These are phyloP conservation scores for Charina bottae DNA, from an alignment of 2,113 vertebrate species.

Conservation along the genomic window DNA sequence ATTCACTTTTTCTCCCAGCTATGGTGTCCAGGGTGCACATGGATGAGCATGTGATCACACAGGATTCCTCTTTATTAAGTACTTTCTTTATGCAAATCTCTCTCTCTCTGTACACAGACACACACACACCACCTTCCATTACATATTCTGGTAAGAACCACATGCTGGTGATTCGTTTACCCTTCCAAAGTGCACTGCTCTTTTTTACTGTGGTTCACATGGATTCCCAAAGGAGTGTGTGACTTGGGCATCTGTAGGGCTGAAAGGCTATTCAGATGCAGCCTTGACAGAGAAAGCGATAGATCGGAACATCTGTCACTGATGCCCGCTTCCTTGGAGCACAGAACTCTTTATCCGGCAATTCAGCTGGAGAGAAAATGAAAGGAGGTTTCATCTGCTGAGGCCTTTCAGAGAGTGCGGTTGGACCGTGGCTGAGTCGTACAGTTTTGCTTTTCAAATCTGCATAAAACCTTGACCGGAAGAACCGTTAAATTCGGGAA, in stretches of 20 bases:
- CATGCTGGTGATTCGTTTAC: neutral
- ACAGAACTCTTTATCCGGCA: neutral
- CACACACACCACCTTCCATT: conserved; percentile 28
- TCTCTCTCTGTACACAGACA: conserved; percentile 7
- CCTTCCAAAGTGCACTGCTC: too few species aligned
- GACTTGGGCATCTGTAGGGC: neutral
- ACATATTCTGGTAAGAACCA: conserved; percentile 34
- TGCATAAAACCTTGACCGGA: neutral
- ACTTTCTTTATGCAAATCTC: conserved; percentile 30
- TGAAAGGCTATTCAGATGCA: neutral
- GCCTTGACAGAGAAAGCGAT: neutral
- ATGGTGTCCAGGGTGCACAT: conserved; percentile 57
- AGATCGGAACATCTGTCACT: neutral
- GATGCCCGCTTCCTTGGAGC: neutral
- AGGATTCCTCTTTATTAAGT: conserved; percentile 41
- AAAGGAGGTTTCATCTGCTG: neutral
- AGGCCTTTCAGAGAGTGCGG: neutral
- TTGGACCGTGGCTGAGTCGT: neutral
- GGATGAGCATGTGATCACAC: conserved; percentile 58
- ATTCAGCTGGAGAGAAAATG: neutral
- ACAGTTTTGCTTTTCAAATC: neutral
- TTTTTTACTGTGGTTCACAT: too few species aligned
- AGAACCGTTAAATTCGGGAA: neutral
- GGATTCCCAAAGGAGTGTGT: too few species aligned
- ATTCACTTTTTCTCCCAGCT: conserved; percentile 56